Conservation (phyloP, 92 coral and sea anemone species). For the Epizoanthus scotinus region DNA sequence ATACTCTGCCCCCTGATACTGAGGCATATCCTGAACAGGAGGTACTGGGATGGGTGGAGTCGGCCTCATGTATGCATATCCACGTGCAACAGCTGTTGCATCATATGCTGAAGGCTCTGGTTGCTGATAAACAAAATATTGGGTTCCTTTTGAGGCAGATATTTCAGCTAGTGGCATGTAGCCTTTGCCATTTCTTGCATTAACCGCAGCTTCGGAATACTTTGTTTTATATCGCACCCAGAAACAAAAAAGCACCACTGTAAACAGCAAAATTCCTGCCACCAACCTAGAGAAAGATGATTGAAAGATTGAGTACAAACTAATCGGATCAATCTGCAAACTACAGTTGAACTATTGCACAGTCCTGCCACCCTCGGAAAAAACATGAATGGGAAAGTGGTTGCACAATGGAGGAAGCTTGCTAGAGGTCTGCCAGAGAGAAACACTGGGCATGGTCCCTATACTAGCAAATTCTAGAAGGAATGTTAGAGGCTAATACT, state of each 20-base stretch:
- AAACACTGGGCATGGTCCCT: too few species aligned
- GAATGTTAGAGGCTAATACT: too few species aligned
- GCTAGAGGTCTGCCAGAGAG: too few species aligned
- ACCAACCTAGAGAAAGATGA: conserved; percentile 53
- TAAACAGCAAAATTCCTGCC: conserved; percentile 63
- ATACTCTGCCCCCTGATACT: conserved; percentile 35
- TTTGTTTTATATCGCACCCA: conserved; percentile 66
- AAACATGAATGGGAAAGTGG: too few species aligned
- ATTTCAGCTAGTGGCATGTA: conserved; percentile 61
- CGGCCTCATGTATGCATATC: conserved; percentile 33
- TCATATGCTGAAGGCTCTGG: conserved; percentile 52
- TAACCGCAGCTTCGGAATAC: conserved; percentile 39
- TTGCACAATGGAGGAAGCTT: too few species aligned
- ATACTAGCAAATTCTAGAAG: too few species aligned
- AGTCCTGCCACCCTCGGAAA: too few species aligned
- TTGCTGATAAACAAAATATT: conserved; percentile 69
- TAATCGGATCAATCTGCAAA: background rate
- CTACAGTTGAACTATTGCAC: too few species aligned
- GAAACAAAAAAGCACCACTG: conserved; percentile 64
- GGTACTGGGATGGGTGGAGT: conserved; percentile 36
- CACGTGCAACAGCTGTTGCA: conserved; percentile 41
- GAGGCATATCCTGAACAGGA: conserved; percentile 43
- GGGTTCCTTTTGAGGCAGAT: conserved; percentile 59
- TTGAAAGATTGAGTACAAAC: background rate
- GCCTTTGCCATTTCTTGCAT: conserved; percentile 49